These are phyloP conservation scores for Julus scandinavius DNA, from an alignment of 2,888 invertebrate species.

Conservation along the genomic window DNA sequence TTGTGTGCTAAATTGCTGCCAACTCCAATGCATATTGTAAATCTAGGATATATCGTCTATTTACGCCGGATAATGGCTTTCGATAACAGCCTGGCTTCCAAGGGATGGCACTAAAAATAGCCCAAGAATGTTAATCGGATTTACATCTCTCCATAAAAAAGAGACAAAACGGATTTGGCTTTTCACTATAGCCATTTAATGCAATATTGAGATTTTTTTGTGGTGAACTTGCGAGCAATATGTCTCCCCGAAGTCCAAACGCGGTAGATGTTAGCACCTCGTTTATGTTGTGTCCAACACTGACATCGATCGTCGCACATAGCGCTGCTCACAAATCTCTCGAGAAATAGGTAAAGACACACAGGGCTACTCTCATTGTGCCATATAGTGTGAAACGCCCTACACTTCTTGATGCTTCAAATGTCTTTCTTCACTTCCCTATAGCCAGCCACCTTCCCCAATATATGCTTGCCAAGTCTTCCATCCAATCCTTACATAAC, in stretches of 20 bases:
- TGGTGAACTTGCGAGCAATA: background rate
- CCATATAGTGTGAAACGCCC: background rate
- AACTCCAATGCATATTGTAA: conserved; percentile 11
- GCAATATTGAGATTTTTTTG: conserved; percentile 10
- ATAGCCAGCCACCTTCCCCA: background rate
- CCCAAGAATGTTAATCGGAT: conserved; percentile 3
- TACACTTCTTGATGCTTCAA: background rate
- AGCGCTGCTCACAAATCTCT: conserved; percentile 36
- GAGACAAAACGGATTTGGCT: conserved; percentile 11
- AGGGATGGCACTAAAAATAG: conserved; percentile 10
- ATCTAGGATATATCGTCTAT: conserved; percentile 11
- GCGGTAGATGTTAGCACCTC: conserved; percentile 48
- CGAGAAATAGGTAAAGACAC: conserved; percentile 51
- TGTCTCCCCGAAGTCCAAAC: conserved; percentile 46
- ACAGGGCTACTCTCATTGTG: conserved; percentile 12
- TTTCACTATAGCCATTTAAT: conserved; percentile 29
- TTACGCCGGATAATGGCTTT: conserved; percentile 15
- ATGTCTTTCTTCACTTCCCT: background rate
- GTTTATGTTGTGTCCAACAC: conserved; percentile 48
- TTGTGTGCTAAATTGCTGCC: conserved; percentile 18
- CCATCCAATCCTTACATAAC: background rate
- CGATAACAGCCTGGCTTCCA: background rate
- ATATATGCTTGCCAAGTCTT: background rate
- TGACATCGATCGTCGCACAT: conserved; percentile 40
- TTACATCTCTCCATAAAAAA: conserved; percentile 30